Evolutionary conservation across 2,888 invertebrate species (phyloP).

Genomic region (Acleris emargana): DNA sequence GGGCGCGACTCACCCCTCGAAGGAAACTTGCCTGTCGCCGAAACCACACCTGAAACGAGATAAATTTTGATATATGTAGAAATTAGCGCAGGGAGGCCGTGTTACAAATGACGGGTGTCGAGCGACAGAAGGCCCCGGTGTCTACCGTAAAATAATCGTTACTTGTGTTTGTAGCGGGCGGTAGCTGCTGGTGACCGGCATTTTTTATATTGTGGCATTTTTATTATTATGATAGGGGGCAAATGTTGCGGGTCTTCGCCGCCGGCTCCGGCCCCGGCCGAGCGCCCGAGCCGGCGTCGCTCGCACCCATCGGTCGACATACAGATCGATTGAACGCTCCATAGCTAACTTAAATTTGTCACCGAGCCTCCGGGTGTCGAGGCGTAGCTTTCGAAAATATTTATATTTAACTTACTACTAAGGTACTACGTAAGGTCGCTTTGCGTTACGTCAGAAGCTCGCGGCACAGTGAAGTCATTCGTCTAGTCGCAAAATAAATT

Average conservation of each 20-base stretch:
- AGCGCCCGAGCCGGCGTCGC: background rate
- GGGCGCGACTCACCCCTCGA: background rate
- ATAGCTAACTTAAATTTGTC: background rate
- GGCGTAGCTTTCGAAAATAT: conserved; percentile 35
- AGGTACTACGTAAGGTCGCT: conserved; percentile 27
- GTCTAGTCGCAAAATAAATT: conserved; percentile 48
- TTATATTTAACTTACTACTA: conserved; percentile 30
- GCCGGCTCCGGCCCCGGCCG: background rate
- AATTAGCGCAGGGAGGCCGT: background rate
- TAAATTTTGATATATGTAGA: conserved; percentile 2
- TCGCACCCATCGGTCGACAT: background rate
- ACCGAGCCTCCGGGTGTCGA: background rate
- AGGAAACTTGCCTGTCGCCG: background rate
- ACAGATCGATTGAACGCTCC: background rate
- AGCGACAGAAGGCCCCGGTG: too few species aligned
- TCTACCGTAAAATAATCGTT: too few species aligned
- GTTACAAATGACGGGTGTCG: too few species aligned
- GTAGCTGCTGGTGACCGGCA: too few species aligned
- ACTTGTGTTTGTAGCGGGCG: too few species aligned
- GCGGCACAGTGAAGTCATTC: conserved; percentile 36
- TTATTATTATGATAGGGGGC: too few species aligned
- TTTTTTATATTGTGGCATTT: too few species aligned
- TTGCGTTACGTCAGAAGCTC: conserved; percentile 26
- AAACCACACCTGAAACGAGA: background rate
- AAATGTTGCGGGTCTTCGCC: too few species aligned